Evolutionary conservation across 2,888 invertebrate genomes (phyloP), one percentile per base, ranked within the genome.

Genomic region (Pherbina coryleti): DNA sequence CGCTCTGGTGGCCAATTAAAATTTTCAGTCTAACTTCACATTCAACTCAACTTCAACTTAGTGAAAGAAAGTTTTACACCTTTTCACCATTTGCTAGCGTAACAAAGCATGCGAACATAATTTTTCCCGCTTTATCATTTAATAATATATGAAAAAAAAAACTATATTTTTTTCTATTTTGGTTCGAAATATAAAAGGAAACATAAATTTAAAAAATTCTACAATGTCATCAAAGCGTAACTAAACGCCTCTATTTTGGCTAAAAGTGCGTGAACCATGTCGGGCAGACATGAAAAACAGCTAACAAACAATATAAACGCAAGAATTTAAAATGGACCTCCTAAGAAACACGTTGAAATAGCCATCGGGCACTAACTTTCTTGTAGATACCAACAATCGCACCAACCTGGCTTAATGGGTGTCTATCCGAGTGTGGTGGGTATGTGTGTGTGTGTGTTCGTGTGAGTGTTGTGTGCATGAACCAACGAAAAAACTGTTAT

Each of bases 171-270:
- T 19, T 57, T 25, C 22, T 28, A 11, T 17, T 22, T 11, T 3
- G n/a, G 17, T 19, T 25, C 22, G 5, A n/a, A 25, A 22, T 22
- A 17, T 31, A 31, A n/a, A 72, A 60, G 57, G 57, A 55, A 72
- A 72, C 57, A 60, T 60, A 44, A 55, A 72, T 66, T 75, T 73
- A 70, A 55, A 70, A 80, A 82, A 82, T 84, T 86, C 84, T 86
- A 88, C 88, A 84, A 85, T 88, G 88, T 88, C 88, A 88, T 88
- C 88, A 87, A 85, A 88, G 88, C 88, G 88, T 88, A 88, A 88
- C 88, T 88, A 88, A 88, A 88, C 85, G 85, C 87, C 86, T 84
- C 86, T 85, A 84, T 86, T 83, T 83, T 86, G 85, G 83, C 84
- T 82, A 82, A 85, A 86, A 84, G 84, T 85, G 86, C 85, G 85